phyloP scores from a whole-genome alignment of 2,888 invertebrate species.

The Lucinisca nassula region DNA sequence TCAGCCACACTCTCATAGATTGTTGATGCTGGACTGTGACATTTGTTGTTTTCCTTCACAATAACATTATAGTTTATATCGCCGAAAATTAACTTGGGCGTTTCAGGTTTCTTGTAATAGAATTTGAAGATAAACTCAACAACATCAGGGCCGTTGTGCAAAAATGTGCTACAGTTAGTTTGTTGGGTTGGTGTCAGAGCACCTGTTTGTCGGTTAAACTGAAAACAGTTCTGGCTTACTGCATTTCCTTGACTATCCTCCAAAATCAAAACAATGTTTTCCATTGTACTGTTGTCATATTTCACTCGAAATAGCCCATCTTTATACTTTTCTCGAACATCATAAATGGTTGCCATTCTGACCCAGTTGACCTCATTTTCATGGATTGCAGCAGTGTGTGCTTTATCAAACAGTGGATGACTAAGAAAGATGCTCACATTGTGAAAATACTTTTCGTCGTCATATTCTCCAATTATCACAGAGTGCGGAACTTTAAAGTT shows the following conservation, averaged over 20 bases:
- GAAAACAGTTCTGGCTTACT: slow-evolving; percentile 72
- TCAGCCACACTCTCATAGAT: slow-evolving; percentile 50
- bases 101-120: slow-evolving; percentile 68
- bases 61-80: slow-evolving; percentile 79
- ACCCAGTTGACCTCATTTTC: slow-evolving; percentile 69
- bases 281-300: slow-evolving; percentile 64
- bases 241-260: slow-evolving; percentile 41
- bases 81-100: slow-evolving; percentile 77
- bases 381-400: neutral
- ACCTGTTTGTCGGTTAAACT: slow-evolving; percentile 51
- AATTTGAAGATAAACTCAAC: slow-evolving; percentile 71
- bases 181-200: slow-evolving; percentile 24
- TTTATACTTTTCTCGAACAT: slow-evolving; percentile 50
- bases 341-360: slow-evolving; percentile 68
- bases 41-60: slow-evolving; percentile 49
- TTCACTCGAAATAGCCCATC: slow-evolving; percentile 64
- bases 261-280: slow-evolving; percentile 67
- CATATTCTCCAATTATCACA: slow-evolving; percentile 75
- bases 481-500: slow-evolving; percentile 78
- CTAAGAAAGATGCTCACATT: slow-evolving; percentile 80
- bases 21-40: slow-evolving; percentile 43
- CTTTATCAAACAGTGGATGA: slow-evolving; percentile 73
- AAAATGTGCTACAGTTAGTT: neutral
- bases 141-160: neutral
- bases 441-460: slow-evolving; percentile 81